Percentiles rank a stretch among this genome's conserved stretches.
These are phyloP conservation scores for Pachliopta kotzebuea DNA, from an alignment of 2,888 invertebrate genomes.

Conservation along the genomic window DNA sequence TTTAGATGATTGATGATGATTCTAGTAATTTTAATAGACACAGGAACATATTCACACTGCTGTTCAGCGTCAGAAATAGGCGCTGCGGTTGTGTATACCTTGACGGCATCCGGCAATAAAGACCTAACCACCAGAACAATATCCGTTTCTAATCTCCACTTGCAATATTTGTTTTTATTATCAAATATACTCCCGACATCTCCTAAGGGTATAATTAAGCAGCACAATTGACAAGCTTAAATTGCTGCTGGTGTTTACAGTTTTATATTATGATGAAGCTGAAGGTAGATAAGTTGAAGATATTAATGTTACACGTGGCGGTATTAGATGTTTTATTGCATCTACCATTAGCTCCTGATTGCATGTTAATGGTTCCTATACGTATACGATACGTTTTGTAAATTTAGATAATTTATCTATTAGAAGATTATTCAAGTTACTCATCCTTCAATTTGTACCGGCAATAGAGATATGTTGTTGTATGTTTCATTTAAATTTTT, in stretches of 20 bases:
- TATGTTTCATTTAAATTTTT: neutral
- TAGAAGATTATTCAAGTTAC: neutral
- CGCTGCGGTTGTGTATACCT: no score
- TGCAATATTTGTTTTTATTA: no score
- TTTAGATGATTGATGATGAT: no score
- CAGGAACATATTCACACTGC: no score
- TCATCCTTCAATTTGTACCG: neutral
- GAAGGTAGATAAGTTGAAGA: neutral
- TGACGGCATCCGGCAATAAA: no score
- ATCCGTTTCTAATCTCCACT: no score
- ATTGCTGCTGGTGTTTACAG: neutral
- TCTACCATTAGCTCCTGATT: conserved; percentile 20
- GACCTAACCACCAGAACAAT: no score
- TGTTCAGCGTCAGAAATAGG: no score
- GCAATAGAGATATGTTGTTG: neutral
- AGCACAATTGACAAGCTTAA: neutral
- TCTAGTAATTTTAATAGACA: no score
- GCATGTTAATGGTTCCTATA: conserved; percentile 15
- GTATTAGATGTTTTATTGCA: conserved; percentile 22
- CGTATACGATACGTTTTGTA: conserved; percentile 6
- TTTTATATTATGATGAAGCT: conserved; percentile 4
- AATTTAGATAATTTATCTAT: conserved; percentile 21
- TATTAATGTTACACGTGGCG: conserved; percentile 26
- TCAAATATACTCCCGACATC: no score
- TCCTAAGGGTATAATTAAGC: no score